Base-by-base conservation (phyloP, 2,797 vertebrate species). In the Anomalospiza imberbis region DNA sequence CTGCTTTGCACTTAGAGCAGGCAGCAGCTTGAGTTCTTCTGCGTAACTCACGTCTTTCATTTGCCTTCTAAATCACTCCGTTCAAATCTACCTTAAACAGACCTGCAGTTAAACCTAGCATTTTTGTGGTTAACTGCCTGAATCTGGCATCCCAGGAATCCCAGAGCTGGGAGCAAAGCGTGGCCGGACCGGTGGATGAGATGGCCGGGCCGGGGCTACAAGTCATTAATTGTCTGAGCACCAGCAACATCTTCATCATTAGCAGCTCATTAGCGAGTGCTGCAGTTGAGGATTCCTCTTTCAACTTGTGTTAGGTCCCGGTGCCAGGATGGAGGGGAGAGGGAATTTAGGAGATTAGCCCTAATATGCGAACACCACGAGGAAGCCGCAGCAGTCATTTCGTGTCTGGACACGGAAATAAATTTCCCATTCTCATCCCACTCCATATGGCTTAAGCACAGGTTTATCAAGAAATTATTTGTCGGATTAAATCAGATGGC, bases 271-370 rank as follows among this genome's bases (percentile, higher is more conserved):
- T 54, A 95, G 68, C 1, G 12, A 94, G 60, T 31, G 31, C 81
- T 57, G 89, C 85, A 81, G 55, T 47, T 53, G 94, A 95, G 94
- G 89, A 85, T 92, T 94, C 91, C 90, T 72, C 89, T 40, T 50
- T 44, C 75, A n/a, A 22, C 91, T 68, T 32, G 34, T 26, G 60
- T 31, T 57, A 26, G 50, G 71, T 70, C 20, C 70, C 13, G 17
- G 62, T 70, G 77, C 95, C 29, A 53, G 83, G 67, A 61, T 12
- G 16, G 60, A 93, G 88, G 85, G 7, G 25, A 78, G 65, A 65
- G 82, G 91, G 92, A 42, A 68, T 47, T 36, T 40, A 53, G 72
- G 86, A 95, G 93, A 89, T 65, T 11, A 80, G 40, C 50, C 66
- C 84, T 79, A 63, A 89, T 67, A 48, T 12, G 42, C 32, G 3